phyloP scores from a whole-genome alignment of 2,797 vertebrate genomes.

The Microcaecilia unicolor region DNA sequence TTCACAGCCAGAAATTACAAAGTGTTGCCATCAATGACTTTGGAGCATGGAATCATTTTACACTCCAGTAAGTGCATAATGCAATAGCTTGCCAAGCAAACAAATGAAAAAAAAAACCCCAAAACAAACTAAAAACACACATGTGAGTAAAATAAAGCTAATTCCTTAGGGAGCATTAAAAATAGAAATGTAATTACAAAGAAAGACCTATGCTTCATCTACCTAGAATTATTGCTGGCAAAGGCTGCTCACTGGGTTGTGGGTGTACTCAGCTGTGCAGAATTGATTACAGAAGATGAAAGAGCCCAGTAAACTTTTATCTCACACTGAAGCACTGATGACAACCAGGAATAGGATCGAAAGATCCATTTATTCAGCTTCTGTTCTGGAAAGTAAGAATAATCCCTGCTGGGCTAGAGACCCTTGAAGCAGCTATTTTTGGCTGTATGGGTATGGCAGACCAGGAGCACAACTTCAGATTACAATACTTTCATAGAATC shows the following conservation, averaged over 20 bases:
- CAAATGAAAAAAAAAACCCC: neutral
- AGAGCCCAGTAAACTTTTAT: conserved; percentile 54
- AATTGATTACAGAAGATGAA: conserved; percentile 65
- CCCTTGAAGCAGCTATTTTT: no score
- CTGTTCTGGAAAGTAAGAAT: conserved; percentile 57
- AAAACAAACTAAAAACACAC: conserved; percentile 6
- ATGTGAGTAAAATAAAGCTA: conserved; percentile 27
- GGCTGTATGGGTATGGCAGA: no score
- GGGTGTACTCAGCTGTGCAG: conserved; percentile 53
- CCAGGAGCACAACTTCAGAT: no score
- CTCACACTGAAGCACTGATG: conserved; percentile 52
- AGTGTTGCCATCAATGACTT: neutral
- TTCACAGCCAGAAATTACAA: no score
- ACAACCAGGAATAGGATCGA: conserved; percentile 58
- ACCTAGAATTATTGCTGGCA: conserved; percentile 33
- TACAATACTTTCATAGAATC: no score
- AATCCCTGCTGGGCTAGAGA: no score
- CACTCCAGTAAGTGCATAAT: conserved; percentile 16
- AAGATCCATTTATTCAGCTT: conserved; percentile 64
- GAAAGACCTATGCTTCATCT: conserved; percentile 42
- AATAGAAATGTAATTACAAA: conserved; percentile 21
- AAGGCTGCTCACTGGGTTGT: conserved; percentile 23
- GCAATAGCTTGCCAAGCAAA: neutral
- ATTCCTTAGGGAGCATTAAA: conserved; percentile 15
- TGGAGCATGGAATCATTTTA: conserved; percentile 14